Conservation (phyloP, 2,888 invertebrate genomes). For the Agonopterix heracliana region DNA sequence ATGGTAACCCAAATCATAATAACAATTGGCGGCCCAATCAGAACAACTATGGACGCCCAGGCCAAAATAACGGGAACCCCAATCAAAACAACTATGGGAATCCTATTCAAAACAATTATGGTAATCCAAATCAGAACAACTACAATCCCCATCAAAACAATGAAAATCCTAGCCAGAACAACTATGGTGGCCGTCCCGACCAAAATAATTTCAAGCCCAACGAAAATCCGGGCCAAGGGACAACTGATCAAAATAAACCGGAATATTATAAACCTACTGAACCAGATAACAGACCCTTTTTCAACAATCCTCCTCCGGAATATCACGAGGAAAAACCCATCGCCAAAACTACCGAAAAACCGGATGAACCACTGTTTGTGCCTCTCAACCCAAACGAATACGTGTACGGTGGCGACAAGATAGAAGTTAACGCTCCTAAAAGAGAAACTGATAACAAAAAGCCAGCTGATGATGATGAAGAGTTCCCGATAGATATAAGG, state of each 20-base stretch:
- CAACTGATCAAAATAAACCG: not conserved
- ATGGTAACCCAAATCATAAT: conserved; percentile 6
- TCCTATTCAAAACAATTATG: conserved; percentile 5
- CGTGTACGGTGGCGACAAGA: conserved; percentile 40
- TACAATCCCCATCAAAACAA: conserved; percentile 9
- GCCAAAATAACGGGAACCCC: conserved; percentile 2
- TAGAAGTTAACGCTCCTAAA: conserved; percentile 48
- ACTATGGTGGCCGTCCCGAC: conserved; percentile 13
- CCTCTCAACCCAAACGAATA: conserved; percentile 48
- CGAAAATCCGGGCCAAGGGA: not conserved
- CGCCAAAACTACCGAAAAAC: conserved; percentile 32
- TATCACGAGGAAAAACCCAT: conserved; percentile 6
- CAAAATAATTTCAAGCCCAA: not conserved
- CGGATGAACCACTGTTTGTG: conserved; percentile 43
- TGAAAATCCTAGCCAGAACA: conserved; percentile 10
- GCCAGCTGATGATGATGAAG: conserved; percentile 31
- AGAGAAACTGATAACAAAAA: conserved; percentile 39
- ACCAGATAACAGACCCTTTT: conserved; percentile 7
- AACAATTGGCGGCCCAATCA: conserved; percentile 8
- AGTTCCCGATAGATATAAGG: conserved; percentile 50
- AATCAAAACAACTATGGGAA: conserved; percentile 9
- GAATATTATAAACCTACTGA: not conserved
- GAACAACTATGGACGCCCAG: conserved; percentile 6
- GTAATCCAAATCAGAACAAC: conserved; percentile 11
- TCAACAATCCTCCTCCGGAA: conserved; percentile 8